Percentiles rank a stretch among this genome's conserved stretches.
Evolutionary conservation across 1,140 invertebrate genomes (phyloP).

Genomic region (Lerema accius): DNA sequence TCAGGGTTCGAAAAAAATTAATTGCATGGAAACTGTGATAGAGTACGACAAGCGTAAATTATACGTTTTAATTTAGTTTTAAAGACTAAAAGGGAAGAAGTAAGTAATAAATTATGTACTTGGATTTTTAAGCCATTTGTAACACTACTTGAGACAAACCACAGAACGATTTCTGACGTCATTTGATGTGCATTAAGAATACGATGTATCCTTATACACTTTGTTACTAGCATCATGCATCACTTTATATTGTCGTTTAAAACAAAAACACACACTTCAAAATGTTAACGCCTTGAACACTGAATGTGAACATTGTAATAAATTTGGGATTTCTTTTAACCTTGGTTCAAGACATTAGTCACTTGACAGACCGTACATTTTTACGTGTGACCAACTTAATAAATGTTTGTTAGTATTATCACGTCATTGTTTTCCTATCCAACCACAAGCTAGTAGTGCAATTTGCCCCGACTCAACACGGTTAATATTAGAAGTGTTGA

Average conservation of each 20-base stretch:
- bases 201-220: too few relatives aligned
- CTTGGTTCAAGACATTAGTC: conserved; percentile 39
- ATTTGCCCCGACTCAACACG: conserved; percentile 76
- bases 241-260: conserved; percentile 16
- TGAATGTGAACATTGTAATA: not conserved
- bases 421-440: conserved; percentile 48
- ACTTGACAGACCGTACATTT: conserved; percentile 49
- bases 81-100: too few relatives aligned
- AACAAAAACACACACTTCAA: conserved; percentile 18
- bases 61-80: too few relatives aligned
- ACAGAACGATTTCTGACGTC: too few relatives aligned
- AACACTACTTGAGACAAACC: too few relatives aligned
- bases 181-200: too few relatives aligned
- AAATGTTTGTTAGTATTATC: too few relatives aligned
- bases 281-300: not conserved
- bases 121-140: too few relatives aligned
- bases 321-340: conserved; percentile 28
- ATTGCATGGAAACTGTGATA: conserved; percentile 75
- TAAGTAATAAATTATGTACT: too few relatives aligned
- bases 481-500: conserved; percentile 83
- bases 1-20: conserved; percentile 59
- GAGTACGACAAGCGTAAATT: conserved; percentile 33
- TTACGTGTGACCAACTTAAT: conserved; percentile 50
- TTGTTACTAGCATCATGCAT: conserved; percentile 8
- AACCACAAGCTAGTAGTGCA: conserved; percentile 58